These are phyloP conservation scores for Dugesia japonica DNA, from an alignment of 2,888 invertebrate species.

Conservation along the genomic window DNA sequence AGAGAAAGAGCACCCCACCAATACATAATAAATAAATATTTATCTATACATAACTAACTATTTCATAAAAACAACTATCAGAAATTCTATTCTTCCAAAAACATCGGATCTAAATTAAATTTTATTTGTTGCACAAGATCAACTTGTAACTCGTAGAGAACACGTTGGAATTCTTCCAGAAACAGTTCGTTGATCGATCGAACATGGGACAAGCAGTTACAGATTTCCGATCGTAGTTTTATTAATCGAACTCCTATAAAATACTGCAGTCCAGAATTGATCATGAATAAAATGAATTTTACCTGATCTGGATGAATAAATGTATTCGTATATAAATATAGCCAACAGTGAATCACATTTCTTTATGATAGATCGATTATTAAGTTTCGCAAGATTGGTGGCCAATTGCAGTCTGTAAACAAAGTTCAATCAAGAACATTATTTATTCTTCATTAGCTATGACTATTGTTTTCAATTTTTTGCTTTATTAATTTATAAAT, in stretches of 20 bases:
- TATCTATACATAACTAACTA: too few species aligned
- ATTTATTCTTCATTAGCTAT: too few species aligned
- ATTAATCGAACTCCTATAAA: background rate
- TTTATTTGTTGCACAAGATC: background rate
- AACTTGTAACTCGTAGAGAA: background rate
- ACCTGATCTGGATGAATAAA: background rate
- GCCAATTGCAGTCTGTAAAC: background rate
- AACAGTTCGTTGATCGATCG: background rate
- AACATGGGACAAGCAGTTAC: background rate
- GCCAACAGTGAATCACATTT: background rate
- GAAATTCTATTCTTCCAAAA: background rate
- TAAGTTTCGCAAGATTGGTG: background rate
- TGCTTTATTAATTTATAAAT: too few species aligned
- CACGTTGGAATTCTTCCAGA: background rate
- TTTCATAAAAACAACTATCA: too few species aligned
- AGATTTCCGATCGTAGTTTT: background rate
- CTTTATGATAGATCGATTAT: background rate
- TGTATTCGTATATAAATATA: conserved; percentile 3
- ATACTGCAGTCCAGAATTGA: background rate
- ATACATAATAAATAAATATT: too few species aligned
- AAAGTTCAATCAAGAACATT: too few species aligned
- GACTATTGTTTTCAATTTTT: too few species aligned
- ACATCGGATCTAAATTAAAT: background rate
- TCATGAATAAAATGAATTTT: background rate
- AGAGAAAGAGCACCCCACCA: too few species aligned